phyloP scores from a whole-genome alignment of 1,140 invertebrate species.

The Zaprionus lachaisei region DNA sequence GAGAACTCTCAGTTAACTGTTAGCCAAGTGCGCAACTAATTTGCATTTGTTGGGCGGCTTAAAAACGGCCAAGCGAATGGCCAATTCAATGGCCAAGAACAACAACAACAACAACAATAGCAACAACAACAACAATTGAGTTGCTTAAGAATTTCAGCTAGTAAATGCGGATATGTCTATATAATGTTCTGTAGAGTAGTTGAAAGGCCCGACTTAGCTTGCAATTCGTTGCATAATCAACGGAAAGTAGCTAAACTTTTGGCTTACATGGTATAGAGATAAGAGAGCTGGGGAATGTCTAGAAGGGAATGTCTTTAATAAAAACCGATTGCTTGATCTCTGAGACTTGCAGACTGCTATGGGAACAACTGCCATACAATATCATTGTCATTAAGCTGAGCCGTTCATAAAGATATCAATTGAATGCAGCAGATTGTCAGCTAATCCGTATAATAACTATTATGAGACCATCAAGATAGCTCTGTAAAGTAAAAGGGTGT shows the following conservation, averaged over 20 bases:
- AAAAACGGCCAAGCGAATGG: slow-evolving; percentile 35
- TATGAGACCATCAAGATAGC: background rate
- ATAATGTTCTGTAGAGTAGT: background rate
- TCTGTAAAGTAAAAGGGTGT: background rate
- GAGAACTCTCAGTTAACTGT: slow-evolving; percentile 68
- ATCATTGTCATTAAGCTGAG: background rate
- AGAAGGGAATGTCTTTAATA: too few relatives aligned
- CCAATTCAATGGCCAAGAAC: slow-evolving; percentile 47
- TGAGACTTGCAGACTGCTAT: too few relatives aligned
- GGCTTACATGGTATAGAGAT: too few relatives aligned
- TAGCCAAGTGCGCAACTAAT: slow-evolving; percentile 76
- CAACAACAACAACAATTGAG: slow-evolving; percentile 21
- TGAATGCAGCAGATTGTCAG: background rate
- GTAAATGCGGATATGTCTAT: slow-evolving; percentile 1
- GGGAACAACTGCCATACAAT: background rate
- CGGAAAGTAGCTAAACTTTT: slow-evolving; percentile 3
- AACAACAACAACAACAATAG: slow-evolving; percentile 4
- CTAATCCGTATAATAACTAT: slow-evolving; percentile 3
- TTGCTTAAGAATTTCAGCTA: slow-evolving; percentile 23
- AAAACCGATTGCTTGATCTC: too few relatives aligned
- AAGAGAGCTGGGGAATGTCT: too few relatives aligned
- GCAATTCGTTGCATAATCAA: slow-evolving; percentile 18
- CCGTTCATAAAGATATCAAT: background rate
- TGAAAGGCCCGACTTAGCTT: background rate
- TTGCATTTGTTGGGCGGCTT: slow-evolving; percentile 64